phyloP scores from a whole-genome alignment of 2,797 vertebrate species.

The Gymnothorax reevesii region DNA sequence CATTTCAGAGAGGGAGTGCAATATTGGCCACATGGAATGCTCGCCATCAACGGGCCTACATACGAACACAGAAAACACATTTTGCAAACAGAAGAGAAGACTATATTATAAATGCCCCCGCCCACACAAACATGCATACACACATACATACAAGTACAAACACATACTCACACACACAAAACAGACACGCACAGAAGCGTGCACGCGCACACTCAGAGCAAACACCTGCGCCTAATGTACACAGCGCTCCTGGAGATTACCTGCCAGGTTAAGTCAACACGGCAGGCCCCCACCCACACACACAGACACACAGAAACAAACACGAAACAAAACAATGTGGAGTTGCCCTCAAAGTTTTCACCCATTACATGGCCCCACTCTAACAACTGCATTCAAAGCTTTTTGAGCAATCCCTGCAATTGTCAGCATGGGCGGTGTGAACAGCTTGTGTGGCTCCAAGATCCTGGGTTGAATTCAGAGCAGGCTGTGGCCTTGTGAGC shows the following conservation, averaged over 20 bases:
- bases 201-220: slow-evolving; percentile 35
- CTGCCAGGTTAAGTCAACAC: slow-evolving; percentile 23
- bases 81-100: slow-evolving; percentile 39
- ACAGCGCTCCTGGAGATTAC: slow-evolving; percentile 22
- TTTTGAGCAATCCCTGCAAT: slow-evolving; percentile 6
- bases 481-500: background rate
- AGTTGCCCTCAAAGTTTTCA: background rate
- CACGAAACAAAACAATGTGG: no score
- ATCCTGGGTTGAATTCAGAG: no score
- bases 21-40: background rate
- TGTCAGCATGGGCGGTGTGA: no score
- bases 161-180: slow-evolving; percentile 3
- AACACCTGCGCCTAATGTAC: slow-evolving; percentile 31
- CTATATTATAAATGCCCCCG: slow-evolving; percentile 15
- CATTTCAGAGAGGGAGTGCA: slow-evolving; percentile 7
- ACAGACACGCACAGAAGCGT: background rate
- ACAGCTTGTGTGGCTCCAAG: no score
- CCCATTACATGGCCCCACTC: background rate
- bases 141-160: no score
- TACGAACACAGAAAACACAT: background rate
- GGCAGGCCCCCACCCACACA: slow-evolving; percentile 9
- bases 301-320: background rate
- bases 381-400: background rate
- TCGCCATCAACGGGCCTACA: background rate
- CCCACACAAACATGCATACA: background rate